Evolutionary conservation across 1,140 invertebrate genomes (phyloP), one percentile per base, ranked within the genome.

Genomic region (Sinella curviseta): DNA sequence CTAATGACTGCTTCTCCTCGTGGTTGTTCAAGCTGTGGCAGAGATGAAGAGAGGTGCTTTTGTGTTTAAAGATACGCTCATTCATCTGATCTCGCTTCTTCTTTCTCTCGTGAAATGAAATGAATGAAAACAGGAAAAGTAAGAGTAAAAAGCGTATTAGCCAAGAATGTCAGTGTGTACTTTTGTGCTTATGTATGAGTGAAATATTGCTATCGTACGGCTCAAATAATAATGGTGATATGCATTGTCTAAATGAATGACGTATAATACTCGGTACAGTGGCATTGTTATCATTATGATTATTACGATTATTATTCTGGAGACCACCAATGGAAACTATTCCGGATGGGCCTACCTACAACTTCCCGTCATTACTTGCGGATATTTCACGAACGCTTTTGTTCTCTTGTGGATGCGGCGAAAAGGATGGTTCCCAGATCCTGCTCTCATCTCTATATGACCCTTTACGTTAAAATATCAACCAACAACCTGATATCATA

Each of bases 1-100:
- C 80, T 81, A 81, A 81, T 81, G 76, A 81, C 73, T 80, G 35
- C 76, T 73, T 55, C 30, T 70, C 28, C 31, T 70, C 65, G 65
- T 33, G 65, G 65, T 33, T 70, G 65, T 70, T 30, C 31, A 70
- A 70, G 65, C 31, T 70, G 65, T 70, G 65, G 65, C 65, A 70
- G 65, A 70, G 65, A 70, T 70, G 65, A 70, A 70, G 65, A 70
- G 65, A 70, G 65, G 65, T 70, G 65, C 65, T 30, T 70, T 70
- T 70, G 31, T 30, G 31, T 30, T 70, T 70, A 70, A 70, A 70
- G 65, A 70, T 70, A 70, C 31, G 65, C 65, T 33, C 65, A 70
- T 70, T 70, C 65, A 70, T 70, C 65, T 70, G 28, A 70, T 76
- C 60, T 76, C 75, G 70, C 80, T 65, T 31, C 60, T 75, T 60